Conservation (phyloP, 2,113 vertebrate species). For the Epinephelus moara region DNA sequence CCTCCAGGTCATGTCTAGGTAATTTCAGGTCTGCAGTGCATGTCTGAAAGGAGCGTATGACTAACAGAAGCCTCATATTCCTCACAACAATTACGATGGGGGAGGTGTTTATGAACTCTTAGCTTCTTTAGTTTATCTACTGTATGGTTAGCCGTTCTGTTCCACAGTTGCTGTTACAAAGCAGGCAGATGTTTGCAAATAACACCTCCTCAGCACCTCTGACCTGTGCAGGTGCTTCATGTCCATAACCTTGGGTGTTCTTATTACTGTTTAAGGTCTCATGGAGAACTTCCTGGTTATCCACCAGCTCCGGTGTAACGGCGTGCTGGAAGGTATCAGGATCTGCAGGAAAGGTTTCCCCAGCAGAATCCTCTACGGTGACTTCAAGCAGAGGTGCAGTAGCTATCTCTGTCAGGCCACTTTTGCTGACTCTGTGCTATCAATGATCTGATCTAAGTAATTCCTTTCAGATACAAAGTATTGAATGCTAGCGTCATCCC, state of each 20-base stretch:
- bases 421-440: not conserved
- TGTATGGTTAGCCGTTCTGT: not conserved
- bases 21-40: too few species aligned
- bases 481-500: conserved; percentile 89
- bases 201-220: not conserved
- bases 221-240: not conserved
- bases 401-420: not conserved
- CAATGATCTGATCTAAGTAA: conserved; percentile 5
- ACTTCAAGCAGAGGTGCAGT: conserved; percentile 91
- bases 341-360: conserved; percentile 96
- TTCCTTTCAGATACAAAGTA: conserved; percentile 78
- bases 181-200: not conserved
- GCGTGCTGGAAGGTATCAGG: conserved; percentile 93
- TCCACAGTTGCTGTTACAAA: not conserved
- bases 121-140: conserved; percentile 66
- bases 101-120: not conserved
- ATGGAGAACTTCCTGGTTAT: conserved; percentile 95
- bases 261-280: conserved; percentile 78
- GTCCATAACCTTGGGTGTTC: not conserved
- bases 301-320: conserved; percentile 92
- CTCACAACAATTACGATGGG: not conserved
- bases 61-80: not conserved
- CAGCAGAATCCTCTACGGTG: conserved; percentile 92
- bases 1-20: too few species aligned
- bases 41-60: not conserved